Base-by-base conservation (phyloP, 2,113 vertebrate species). In the Chaetura pelagica region DNA sequence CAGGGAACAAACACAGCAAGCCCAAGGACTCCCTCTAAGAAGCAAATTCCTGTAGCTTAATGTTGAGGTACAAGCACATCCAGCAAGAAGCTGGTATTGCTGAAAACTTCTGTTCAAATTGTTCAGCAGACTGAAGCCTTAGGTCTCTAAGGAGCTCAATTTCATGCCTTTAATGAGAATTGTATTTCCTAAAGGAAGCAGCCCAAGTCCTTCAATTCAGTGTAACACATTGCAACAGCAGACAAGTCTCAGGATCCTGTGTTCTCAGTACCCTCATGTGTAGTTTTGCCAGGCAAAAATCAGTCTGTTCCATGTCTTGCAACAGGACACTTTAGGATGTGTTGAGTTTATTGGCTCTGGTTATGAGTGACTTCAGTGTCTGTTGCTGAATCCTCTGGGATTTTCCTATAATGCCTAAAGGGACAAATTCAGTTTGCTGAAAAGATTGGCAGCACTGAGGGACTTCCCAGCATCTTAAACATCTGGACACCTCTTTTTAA, bases 181-280 rank as follows among this genome's bases (percentile, higher is more conserved):
- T 90, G 15, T 48, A 74, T 90, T 97, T 96, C 68, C 79, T 91
- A 71, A 89, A 96, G 79, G 87, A 90, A 95, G 93, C 29, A 88
- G 78, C 34, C 63, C 23, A 71, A 93, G 68, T 67, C 90, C 79
- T 95, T 84, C 90, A 40, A 23, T 77, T 63, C 72, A 40, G n/a
- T 16, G 38, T 7, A 73, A 69, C 62, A 72, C 15, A 66, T 12
- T 71, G 76, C 90, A 88, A 24, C 14, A 84, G 59, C 58, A 73
- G 77, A 57, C 0, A 2, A 34, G 51, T 74, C 74, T 89, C n/a
- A 27, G 75, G 62, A 78, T 44, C 59, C 80, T 54, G 44, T 5
- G 1, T 38, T 38, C 66, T 32, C 74, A 23, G 35, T 40, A 82
- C 12, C 62, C 74, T 85, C 29, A 23, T 12, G 23, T 18, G 49